Evolutionary conservation across 2,113 vertebrate genomes (phyloP), one percentile per base, ranked within the genome.

Genomic region (Corapipo altera): DNA sequence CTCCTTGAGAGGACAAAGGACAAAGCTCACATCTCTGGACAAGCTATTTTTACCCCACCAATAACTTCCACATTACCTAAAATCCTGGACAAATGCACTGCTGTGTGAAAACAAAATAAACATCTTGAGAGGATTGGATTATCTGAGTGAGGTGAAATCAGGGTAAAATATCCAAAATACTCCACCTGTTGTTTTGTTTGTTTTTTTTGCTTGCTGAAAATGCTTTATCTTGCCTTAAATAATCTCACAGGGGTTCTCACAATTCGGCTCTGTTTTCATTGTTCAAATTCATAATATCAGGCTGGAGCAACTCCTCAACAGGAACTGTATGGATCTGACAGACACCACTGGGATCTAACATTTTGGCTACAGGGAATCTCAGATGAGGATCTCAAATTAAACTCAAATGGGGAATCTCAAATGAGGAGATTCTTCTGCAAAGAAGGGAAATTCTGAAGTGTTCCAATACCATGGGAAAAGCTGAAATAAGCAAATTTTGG

Each of bases 1-100:
- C 97, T 96, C 97, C 93, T 98, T 97, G 78, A 91, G 74, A 97
- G 91, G 71, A 97, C 67, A 97, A 97, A 94, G 86, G 77, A 70
- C 72, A 66, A 92, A 86, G n/a, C 91, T 83, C 66, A 66, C 19
- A 10, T 90, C 78, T 94, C 57, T 75, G 21, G 33, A 20, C 57
- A 85, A 89, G 49, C 48, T 93, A 62, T 77, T 83, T 66, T 77
- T 74, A 81, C 35, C 61, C 44, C 15, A 4, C 58, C 73, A 67
- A 93, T 37, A 72, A 26, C 27, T 67, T 52, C 62, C 5, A 27
- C 8, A 15, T 85, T 79, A 62, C 69, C 46, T 59, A 71, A 43
- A 62, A 76, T 35, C 30, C 41, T 46, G 27, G 69, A 66, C 41
- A 95, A 85, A 77, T 15, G 32, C 20, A 14, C n/a, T 35, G 26